These are phyloP conservation scores for Spheniscus mendiculus DNA, from an alignment of 2,113 vertebrate genomes.

Conservation along the genomic window DNA sequence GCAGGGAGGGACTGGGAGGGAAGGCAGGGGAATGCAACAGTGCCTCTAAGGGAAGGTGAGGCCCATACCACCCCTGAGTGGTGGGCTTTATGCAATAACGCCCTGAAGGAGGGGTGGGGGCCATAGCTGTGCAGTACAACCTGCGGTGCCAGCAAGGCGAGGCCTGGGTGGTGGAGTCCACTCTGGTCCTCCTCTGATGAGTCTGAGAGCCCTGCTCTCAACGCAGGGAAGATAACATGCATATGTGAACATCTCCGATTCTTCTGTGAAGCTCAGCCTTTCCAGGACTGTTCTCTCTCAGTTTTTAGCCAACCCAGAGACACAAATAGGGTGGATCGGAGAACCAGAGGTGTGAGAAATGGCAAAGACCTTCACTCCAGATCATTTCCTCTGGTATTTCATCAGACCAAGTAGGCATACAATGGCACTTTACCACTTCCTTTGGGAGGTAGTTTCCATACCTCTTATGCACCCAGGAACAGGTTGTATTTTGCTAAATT, in stretches of 20 bases:
- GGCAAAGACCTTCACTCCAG: not conserved
- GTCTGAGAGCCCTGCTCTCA: not conserved
- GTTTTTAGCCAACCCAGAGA: not conserved
- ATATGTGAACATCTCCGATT: not conserved
- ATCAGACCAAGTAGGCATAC: not conserved
- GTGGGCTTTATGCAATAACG: not conserved
- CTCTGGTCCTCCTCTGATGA: not conserved
- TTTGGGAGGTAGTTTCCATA: not conserved
- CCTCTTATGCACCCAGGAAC: not conserved
- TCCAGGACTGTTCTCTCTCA: not conserved
- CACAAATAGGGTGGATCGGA: not conserved
- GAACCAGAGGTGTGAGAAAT: not conserved
- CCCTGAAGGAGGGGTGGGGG: not conserved
- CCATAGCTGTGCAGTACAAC: not conserved
- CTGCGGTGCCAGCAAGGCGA: not conserved
- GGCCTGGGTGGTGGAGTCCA: not conserved
- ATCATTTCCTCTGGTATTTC: not conserved
- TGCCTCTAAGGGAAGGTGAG: not conserved
- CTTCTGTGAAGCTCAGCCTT: not conserved
- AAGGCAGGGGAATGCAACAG: slow-evolving; percentile 22
- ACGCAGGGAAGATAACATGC: not conserved
- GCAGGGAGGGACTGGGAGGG: not conserved
- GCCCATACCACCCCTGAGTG: not conserved
- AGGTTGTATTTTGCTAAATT: not conserved
- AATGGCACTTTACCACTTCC: not conserved